Conservation (phyloP, 2,113 vertebrate genomes). For the Castor canadensis region DNA sequence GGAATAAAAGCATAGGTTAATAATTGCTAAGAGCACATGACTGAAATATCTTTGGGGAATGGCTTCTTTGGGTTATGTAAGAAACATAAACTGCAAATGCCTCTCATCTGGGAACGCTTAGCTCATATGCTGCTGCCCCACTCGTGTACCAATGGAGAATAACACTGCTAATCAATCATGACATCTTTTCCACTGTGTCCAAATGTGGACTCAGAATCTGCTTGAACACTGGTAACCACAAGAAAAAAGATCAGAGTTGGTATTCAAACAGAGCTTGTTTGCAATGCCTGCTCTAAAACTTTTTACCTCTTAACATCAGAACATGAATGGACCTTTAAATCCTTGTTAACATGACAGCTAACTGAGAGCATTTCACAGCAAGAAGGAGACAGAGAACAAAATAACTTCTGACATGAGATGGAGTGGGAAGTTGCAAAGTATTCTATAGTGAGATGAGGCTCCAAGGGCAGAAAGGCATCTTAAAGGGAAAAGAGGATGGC, state of each 20-base stretch:
- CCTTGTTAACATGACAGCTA: neutral
- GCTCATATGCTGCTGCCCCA: accelerated
- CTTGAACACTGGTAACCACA: neutral
- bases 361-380: neutral
- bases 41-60: neutral
- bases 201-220: neutral
- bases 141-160: neutral
- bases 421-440: neutral
- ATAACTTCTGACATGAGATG: neutral
- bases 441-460: neutral
- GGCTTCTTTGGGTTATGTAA: neutral
- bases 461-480: neutral
- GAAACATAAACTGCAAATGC: neutral
- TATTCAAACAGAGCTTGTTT: neutral
- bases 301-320: neutral
- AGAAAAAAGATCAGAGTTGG: neutral
- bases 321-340: neutral
- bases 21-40: neutral
- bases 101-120: neutral
- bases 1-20: neutral
- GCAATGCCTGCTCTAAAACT: neutral
- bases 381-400: neutral
- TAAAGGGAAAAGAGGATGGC: neutral
- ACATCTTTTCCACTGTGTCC: neutral
- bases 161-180: neutral